phyloP scores from a whole-genome alignment of 2,113 vertebrate species.

The Pollachius pollachius region DNA sequence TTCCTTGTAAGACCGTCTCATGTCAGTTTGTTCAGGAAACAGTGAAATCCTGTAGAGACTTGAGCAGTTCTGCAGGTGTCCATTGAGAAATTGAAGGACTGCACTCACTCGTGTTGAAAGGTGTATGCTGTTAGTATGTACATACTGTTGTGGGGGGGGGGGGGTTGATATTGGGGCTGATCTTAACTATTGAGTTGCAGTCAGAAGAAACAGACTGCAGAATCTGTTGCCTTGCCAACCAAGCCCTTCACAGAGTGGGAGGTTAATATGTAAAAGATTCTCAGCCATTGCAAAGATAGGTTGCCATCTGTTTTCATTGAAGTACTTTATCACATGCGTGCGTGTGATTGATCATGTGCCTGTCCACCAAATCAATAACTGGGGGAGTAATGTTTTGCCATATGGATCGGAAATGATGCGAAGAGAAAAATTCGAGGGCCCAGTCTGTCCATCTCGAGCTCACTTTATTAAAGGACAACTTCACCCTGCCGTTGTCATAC shows the following conservation, averaged over 20 bases:
- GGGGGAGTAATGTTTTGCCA: neutral
- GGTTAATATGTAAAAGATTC: slow-evolving; percentile 64
- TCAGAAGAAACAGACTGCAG: slow-evolving; percentile 61
- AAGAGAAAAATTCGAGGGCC: too few species aligned
- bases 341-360: neutral
- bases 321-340: slow-evolving; percentile 38
- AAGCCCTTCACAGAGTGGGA: slow-evolving; percentile 51
- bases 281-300: slow-evolving; percentile 66
- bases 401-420: too few species aligned
- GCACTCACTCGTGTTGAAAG: too few species aligned
- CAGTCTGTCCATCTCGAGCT: too few species aligned
- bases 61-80: too few species aligned
- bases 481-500: too few species aligned
- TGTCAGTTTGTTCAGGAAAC: too few species aligned
- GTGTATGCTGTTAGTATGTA: too few species aligned
- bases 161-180: slow-evolving; percentile 29
- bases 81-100: too few species aligned
- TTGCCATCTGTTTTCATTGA: slow-evolving; percentile 65
- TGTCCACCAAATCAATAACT: neutral
- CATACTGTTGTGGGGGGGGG: neutral
- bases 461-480: too few species aligned
- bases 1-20: too few species aligned
- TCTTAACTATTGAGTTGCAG: slow-evolving; percentile 60
- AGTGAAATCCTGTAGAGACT: too few species aligned
- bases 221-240: slow-evolving; percentile 74